These are phyloP conservation scores for Danaus melanippus DNA, from an alignment of 1,140 invertebrate genomes.

Conservation along the genomic window DNA sequence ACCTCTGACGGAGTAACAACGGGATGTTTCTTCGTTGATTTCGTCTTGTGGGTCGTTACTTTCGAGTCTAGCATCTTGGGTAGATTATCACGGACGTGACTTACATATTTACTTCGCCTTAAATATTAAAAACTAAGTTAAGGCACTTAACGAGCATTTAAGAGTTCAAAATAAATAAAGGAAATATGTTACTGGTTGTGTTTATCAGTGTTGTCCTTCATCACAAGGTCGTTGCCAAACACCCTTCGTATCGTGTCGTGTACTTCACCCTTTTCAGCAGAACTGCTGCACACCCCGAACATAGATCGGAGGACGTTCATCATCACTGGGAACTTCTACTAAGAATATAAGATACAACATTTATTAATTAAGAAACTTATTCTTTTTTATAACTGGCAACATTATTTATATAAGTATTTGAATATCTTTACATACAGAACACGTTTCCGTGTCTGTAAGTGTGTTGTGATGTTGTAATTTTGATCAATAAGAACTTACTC, in stretches of 20 bases:
- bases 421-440: no score
- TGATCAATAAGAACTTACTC: no score
- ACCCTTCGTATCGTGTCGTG: slow-evolving; percentile 49
- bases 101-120: slow-evolving; percentile 53
- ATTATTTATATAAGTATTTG: no score
- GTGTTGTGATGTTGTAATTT: no score
- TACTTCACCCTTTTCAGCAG: slow-evolving; percentile 51
- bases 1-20: slow-evolving; percentile 30
- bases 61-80: slow-evolving; percentile 48
- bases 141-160: not conserved
- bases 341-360: no score
- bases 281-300: slow-evolving; percentile 57
- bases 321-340: slow-evolving; percentile 22
- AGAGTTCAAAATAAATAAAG: no score
- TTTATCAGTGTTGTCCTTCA: slow-evolving; percentile 56
- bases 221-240: slow-evolving; percentile 55
- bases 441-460: no score
- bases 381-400: no score
- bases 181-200: slow-evolving; percentile 39
- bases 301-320: slow-evolving; percentile 61
- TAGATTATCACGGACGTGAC: slow-evolving; percentile 48
- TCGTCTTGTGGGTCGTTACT: slow-evolving; percentile 34
- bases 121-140: slow-evolving; percentile 6
- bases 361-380: no score
- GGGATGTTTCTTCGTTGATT: slow-evolving; percentile 42